Evolutionary conservation across 2,113 vertebrate genomes (phyloP).

Genomic region (Zosterops japonicus): DNA sequence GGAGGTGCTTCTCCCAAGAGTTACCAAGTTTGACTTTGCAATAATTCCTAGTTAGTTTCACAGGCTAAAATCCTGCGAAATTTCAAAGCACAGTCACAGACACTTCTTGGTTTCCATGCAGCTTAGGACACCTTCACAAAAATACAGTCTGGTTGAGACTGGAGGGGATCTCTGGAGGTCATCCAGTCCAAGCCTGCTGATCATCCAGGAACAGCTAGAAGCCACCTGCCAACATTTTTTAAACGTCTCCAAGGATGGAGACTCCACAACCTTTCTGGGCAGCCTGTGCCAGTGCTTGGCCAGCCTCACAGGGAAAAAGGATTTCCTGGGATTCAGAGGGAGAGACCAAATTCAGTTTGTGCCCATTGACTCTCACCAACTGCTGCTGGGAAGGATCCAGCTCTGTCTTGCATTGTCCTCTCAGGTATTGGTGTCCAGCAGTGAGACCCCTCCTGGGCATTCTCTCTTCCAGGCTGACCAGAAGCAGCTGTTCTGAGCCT

Average conservation of each 20-base stretch:
- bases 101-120: neutral
- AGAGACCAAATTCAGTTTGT: neutral
- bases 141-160: neutral
- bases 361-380: rapidly evolving
- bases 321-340: neutral
- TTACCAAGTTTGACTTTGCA: neutral
- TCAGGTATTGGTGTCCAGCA: neutral
- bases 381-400: no score
- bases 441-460: neutral
- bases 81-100: neutral
- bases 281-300: neutral
- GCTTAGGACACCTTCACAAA: neutral
- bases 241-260: neutral
- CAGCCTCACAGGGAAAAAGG: no score
- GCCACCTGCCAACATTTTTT: neutral
- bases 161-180: neutral
- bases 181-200: neutral
- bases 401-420: neutral
- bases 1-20: neutral
- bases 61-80: neutral
- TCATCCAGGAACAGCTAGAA: neutral
- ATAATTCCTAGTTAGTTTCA: neutral
- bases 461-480: neutral
- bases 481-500: neutral
- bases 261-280: neutral